A percentile compares a stretch with the other conserved stretches of the same genome.
These are phyloP conservation scores for Pachymerium ferrugineum DNA, from an alignment of 2,888 invertebrate genomes.

Conservation along the genomic window DNA sequence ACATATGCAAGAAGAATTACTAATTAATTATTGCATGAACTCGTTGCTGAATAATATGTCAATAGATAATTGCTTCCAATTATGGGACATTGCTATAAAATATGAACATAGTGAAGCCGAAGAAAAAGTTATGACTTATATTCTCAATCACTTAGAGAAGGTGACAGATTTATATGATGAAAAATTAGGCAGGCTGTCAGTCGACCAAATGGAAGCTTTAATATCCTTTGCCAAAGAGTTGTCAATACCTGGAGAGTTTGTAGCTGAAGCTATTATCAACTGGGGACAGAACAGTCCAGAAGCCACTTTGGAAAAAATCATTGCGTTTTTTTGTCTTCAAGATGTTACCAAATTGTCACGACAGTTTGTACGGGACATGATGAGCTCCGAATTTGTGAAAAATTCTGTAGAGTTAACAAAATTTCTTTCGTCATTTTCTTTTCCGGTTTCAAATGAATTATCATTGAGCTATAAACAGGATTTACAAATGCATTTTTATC, in stretches of 20 bases:
- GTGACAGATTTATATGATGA: neutral
- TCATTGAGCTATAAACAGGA: neutral
- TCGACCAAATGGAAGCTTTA: neutral
- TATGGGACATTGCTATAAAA: neutral
- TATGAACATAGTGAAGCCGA: neutral
- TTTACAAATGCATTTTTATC: neutral
- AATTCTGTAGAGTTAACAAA: neutral
- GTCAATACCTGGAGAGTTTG: neutral
- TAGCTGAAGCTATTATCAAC: neutral
- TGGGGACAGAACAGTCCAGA: neutral
- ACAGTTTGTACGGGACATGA: neutral
- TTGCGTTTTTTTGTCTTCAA: neutral
- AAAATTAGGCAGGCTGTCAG: neutral
- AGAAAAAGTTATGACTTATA: neutral
- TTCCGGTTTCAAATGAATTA: neutral
- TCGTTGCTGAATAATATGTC: neutral
- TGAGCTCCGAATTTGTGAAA: neutral
- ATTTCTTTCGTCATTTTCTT: neutral
- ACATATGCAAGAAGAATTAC: conserved; percentile 1
- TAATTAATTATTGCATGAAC: conserved; percentile 1
- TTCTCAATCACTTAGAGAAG: neutral
- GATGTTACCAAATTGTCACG: neutral
- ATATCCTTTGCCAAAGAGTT: neutral
- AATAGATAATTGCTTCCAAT: neutral
- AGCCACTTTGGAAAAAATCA: neutral